Evolutionary conservation across 2,888 invertebrate genomes (phyloP), one percentile per base, ranked within the genome.

Genomic region (Apocheima hispidaria): DNA sequence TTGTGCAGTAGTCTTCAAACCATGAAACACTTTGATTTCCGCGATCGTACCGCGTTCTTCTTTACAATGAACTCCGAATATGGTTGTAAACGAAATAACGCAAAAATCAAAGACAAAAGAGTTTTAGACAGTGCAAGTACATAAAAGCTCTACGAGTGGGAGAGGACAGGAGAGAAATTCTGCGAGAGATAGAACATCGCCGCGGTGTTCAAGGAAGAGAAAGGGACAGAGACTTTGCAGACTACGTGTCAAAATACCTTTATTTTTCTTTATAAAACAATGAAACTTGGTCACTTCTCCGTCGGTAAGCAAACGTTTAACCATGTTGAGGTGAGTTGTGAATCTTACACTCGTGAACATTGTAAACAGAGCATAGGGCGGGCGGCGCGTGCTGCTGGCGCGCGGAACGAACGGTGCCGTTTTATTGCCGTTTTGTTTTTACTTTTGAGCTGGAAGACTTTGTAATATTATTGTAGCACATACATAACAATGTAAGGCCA

Each of bases 341-440:
- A 63, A 46, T 68, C 65, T 63, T 48, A 52, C 57, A 33, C 54
- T 60, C 52, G 63, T 60, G 53, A 54, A 60, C 49, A 59, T 36
- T 50, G 68, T 68, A 68, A 68, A 68, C 63, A 66, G 36, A 44
- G 50, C 30, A 14, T 28, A 21, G 43, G 16, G 35, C 35, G 35
- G 7, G 35, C 6, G 12, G 21, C 14, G 41, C 41, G 41, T 14
- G 23, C 41, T 33, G 4, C 38, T 18, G 9, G 9, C 26, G 26
- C 9, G 6, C 43, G 38, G 5, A 4, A 36, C 28, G 12, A 20
- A 20, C 38, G 28, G n/a, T 7, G 6, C 20, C 16, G 30, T 41
- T 52, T 53, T 30, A 52, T 52, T 20, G 30, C 30, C 10, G 20
- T 43, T 30, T 53, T 53, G 43, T 43, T 43, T 43, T 41, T 41